These are phyloP conservation scores for human DNA, from an alignment of 2,113 vertebrate species.

Conservation along the genomic window DNA sequence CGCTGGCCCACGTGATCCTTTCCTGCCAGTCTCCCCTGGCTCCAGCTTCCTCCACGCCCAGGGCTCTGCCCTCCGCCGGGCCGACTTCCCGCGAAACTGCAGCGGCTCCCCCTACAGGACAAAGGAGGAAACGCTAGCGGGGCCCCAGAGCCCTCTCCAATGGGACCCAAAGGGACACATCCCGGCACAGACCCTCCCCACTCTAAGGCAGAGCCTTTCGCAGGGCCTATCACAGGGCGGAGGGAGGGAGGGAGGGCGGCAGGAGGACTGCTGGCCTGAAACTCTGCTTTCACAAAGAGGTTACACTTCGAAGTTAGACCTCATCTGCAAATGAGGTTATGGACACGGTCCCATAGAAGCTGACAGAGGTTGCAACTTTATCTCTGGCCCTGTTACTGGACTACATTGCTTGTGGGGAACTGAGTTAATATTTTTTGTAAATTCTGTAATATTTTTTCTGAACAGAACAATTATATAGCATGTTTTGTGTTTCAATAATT, in stretches of 20 bases:
- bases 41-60: background rate
- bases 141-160: background rate
- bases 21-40: background rate
- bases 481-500: background rate
- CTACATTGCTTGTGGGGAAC: background rate
- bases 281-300: background rate
- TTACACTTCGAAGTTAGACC: background rate
- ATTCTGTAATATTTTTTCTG: background rate
- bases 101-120: slow-evolving; percentile 54
- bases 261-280: background rate
- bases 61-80: too few species aligned
- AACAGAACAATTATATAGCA: background rate
- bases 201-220: background rate
- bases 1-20: background rate
- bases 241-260: too few species aligned
- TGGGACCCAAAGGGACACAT: accelerated
- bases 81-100: background rate
- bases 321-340: background rate
- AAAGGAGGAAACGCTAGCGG: background rate
- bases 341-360: background rate
- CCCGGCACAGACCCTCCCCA: background rate
- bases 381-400: background rate
- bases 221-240: background rate
- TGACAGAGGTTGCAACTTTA: background rate
- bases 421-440: background rate